These are phyloP conservation scores for Luidia sarsii DNA, from an alignment of 53 echinoderm and acorn worm genomes.

Conservation along the genomic window DNA sequence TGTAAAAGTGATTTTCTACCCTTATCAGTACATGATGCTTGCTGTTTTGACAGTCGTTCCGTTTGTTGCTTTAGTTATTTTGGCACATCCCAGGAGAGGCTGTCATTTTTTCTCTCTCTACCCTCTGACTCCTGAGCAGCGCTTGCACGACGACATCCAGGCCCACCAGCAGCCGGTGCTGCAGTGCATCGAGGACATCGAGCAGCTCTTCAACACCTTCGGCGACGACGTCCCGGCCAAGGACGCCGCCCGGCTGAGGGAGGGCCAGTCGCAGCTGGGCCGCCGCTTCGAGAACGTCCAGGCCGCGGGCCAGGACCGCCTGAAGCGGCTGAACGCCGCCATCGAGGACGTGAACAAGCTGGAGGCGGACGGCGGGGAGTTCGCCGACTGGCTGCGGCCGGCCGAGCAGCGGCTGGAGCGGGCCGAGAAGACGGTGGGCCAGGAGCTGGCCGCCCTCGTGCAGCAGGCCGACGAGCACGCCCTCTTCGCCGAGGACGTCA, in stretches of 20 bases:
- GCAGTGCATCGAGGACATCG: conserved; percentile 83
- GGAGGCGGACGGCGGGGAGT: conserved; percentile 75
- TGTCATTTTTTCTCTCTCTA: too few relatives aligned
- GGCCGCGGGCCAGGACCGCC: conserved; percentile 65
- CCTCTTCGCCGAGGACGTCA: conserved; percentile 84
- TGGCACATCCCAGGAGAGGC: too few relatives aligned
- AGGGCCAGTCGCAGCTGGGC: conserved; percentile 78
- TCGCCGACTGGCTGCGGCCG: conserved; percentile 71
- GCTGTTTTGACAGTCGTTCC: too few relatives aligned
- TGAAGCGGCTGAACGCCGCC: conserved; percentile 76
- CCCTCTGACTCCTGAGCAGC: too few relatives aligned
- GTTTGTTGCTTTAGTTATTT: too few relatives aligned
- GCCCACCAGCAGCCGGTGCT: conserved; percentile 92
- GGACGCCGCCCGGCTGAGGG: conserved; percentile 67
- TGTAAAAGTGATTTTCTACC: too few relatives aligned
- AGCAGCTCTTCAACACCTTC: conserved; percentile 79
- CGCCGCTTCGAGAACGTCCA: conserved; percentile 82
- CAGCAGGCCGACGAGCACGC: conserved; percentile 66
- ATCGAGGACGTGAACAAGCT: conserved; percentile 87
- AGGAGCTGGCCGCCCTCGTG: conserved; percentile 65
- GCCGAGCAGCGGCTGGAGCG: conserved; percentile 71
- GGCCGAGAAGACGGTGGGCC: conserved; percentile 73
- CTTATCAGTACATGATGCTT: too few relatives aligned
- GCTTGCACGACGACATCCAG: conserved; percentile 87
- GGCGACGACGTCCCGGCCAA: conserved; percentile 72